Evolutionary conservation across 2,113 vertebrate species (phyloP), one percentile per base, ranked within the genome.

Genomic region (Toxotes jaculatrix): DNA sequence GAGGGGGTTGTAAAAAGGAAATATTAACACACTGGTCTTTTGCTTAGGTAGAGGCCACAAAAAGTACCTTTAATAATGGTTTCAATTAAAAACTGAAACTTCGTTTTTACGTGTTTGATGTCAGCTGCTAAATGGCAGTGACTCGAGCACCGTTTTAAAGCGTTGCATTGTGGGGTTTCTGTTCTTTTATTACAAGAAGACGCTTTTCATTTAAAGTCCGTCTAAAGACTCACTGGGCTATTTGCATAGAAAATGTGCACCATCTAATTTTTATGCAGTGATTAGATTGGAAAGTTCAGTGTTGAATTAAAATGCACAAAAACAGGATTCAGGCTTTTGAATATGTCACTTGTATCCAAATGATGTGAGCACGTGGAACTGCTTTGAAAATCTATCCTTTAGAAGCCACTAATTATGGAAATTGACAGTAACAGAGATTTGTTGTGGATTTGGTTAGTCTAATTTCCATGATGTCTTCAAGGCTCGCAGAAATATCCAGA

Each of bases 351-450:
- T 72, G 43, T 62, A 56, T 83, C 27, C 53, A 42, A 67, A 69
- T 65, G 75, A 47, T 27, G 31, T 42, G 49, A 42, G 65, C 47
- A 21, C 36, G 63, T 80, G 55, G 42, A 70, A 63, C 21, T 59
- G 34, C 38, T 49, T 40, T 43, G 71, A 76, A 81, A 89, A 73
- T 57, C 40, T 27, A 16, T 79, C 43, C 7, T 64, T 85, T 74
- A 78, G 69, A 84, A 70, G 75, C 43, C 68, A 55, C 79, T 80
- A 64, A 89, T 93, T 90, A 87, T 77, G 32, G 60, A 84, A 89
- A 82, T 81, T 77, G 56, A 80, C 74, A 77, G 61, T 65, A 85
- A 83, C 51, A 65, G 56, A 61, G 63, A 68, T 89, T 80, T 86
- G 73, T 79, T 72, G 42, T 59, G 69, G 65, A 59, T 71, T 89